Evolutionary conservation across 2,113 vertebrate genomes (phyloP), one percentile per base, ranked within the genome.

Genomic region (Sitta europaea): DNA sequence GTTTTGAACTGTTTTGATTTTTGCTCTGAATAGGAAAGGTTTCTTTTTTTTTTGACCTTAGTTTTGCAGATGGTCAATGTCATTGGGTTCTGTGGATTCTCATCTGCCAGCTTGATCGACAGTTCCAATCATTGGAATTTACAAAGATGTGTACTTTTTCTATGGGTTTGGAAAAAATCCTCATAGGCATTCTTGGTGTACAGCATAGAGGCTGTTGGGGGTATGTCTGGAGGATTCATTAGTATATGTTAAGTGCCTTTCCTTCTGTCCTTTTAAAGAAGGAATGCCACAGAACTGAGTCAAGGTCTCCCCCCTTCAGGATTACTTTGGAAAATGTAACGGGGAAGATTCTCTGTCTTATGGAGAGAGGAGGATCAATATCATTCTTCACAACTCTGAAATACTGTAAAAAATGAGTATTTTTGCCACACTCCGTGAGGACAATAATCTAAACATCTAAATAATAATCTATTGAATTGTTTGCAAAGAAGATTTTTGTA

Each of bases 181-280:
- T 84, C 15, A 7, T 12, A 35, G 65, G 57, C 14, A 51, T 92
- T 42, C 51, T 77, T 51, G 9, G 38, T 73, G 48, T 92, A 76
- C 0, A 9, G 59, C 48, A 76, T 28, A 51, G 28, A 45, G 61
- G 20, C 66, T 71, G 48, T 50, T 89, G n/a, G 36, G 57, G 23
- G 28, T 79, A 76, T 78, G 50, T 79, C 91, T 96, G 84, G 84
- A 68, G 40, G 74, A 91, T 85, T 82, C 62, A 82, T 91, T 90
- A 96, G 72, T 79, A 82, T 5, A 6, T 2, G 54, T 68, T 95
- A 95, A 95, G 70, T 95, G 84, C 27, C 84, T 96, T 92, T 94
- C 73, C 92, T 90, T 87, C 84, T 82, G 87, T 77, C 33, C 35
- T 62, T 82, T 75, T 76, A 74, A 74, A 94, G 78, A 79, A 88